Percentiles rank a stretch among this genome's conserved stretches.
These are phyloP conservation scores for Oeneis ivallda DNA, from an alignment of 2,888 invertebrate species.

Conservation along the genomic window DNA sequence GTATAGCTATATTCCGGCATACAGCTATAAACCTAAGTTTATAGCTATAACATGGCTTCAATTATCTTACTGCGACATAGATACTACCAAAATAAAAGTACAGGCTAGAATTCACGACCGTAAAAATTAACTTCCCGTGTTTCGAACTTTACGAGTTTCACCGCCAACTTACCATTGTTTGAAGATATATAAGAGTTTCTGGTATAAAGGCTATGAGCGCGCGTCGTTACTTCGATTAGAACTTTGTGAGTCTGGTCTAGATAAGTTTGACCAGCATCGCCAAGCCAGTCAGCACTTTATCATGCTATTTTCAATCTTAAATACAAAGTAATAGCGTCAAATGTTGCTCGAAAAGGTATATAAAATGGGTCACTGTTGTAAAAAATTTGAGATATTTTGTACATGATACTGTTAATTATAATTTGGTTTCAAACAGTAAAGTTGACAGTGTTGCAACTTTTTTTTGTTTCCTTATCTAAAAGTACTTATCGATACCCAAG, in stretches of 20 bases:
- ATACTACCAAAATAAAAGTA: slow-evolving; percentile 25
- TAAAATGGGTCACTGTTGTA: slow-evolving; percentile 15
- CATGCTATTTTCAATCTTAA: slow-evolving; percentile 23
- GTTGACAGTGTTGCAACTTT: neutral
- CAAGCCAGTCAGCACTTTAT: slow-evolving; percentile 29
- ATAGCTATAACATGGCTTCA: no score
- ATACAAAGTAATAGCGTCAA: neutral
- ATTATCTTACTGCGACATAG: no score
- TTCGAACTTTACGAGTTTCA: slow-evolving; percentile 48
- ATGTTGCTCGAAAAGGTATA: neutral
- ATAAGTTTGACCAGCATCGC: slow-evolving; percentile 41
- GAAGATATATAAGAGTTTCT: slow-evolving; percentile 63
- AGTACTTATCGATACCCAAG: neutral
- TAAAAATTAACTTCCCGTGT: slow-evolving; percentile 42
- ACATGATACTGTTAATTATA: slow-evolving; percentile 4
- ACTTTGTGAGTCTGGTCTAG: slow-evolving; percentile 52
- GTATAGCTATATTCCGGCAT: no score
- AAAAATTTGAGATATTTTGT: slow-evolving; percentile 8
- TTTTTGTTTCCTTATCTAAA: slow-evolving; percentile 1
- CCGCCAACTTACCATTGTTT: slow-evolving; percentile 50
- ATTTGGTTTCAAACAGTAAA: slow-evolving; percentile 5
- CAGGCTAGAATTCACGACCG: slow-evolving; percentile 31
- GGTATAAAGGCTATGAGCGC: slow-evolving; percentile 64
- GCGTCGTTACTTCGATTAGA: slow-evolving; percentile 66
- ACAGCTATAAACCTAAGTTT: no score